Conservation (phyloP, 2,113 vertebrate genomes). For the Etheostoma spectabile region DNA sequence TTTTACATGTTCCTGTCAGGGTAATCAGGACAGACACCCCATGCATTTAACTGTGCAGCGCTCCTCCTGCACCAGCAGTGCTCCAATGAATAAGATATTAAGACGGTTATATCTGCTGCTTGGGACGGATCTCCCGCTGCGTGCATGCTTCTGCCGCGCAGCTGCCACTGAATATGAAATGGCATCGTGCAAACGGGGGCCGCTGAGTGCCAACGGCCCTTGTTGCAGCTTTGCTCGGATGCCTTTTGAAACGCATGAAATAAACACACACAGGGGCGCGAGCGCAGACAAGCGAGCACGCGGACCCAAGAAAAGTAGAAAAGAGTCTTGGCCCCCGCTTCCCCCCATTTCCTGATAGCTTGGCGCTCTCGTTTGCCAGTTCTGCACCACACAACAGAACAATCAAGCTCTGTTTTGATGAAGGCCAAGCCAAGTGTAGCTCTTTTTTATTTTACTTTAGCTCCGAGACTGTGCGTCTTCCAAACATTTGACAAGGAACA, state of each 20-base stretch:
- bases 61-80: constrained; percentile 12
- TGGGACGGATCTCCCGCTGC: constrained; percentile 39
- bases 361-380: constrained; percentile 15
- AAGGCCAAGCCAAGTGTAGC: constrained; percentile 47
- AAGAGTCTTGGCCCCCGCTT: constrained; percentile 31
- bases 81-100: constrained; percentile 68
- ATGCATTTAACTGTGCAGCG: constrained; percentile 15
- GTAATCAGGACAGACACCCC: constrained; percentile 7
- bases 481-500: constrained; percentile 26
- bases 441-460: constrained; percentile 12
- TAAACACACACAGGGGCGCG: background rate
- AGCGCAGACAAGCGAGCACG: background rate
- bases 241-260: constrained; percentile 23
- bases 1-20: background rate
- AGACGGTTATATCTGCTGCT: constrained; percentile 47
- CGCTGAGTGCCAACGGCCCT: constrained; percentile 37
- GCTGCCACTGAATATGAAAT: constrained; percentile 51
- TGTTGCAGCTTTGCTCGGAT: constrained; percentile 29
- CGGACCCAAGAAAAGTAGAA: constrained; percentile 14
- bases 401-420: constrained; percentile 55
- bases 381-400: constrained; percentile 51
- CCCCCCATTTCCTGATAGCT: constrained; percentile 48
- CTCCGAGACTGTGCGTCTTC: constrained; percentile 1
- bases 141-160: constrained; percentile 23
- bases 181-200: constrained; percentile 12